These are phyloP conservation scores for Macaca nemestrina DNA, from an alignment of 2,113 vertebrate species.

Conservation along the genomic window DNA sequence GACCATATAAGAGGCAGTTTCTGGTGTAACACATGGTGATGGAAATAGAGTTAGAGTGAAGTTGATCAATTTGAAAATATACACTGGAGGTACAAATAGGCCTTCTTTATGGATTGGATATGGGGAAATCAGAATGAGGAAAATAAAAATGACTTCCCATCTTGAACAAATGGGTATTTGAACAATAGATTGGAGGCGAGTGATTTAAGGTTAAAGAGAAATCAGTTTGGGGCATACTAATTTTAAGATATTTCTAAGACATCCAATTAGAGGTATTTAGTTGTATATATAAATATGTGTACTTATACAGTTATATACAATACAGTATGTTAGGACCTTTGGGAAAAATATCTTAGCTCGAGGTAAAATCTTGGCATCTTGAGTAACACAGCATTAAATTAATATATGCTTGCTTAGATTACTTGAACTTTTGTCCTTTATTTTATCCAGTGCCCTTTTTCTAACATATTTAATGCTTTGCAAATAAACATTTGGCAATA, in stretches of 20 bases:
- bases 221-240: neutral
- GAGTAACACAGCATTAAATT: neutral
- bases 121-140: neutral
- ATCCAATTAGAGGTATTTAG: neutral
- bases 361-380: neutral
- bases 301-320: neutral
- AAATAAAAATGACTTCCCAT: neutral
- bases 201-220: neutral
- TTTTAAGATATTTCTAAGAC: neutral
- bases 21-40: neutral
- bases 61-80: neutral
- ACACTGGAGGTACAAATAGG: neutral
- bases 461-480: neutral
- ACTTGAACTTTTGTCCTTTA: neutral
- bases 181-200: neutral
- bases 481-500: neutral
- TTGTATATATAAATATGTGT: neutral
- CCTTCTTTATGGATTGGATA: neutral
- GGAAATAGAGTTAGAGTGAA: neutral
- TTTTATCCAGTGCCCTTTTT: neutral
- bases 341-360: neutral
- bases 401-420: neutral
- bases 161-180: neutral
- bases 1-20: neutral
- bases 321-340: neutral